Evolutionary conservation across 2,888 invertebrate genomes (phyloP).

Genomic region (Oscheius myriophilus): DNA sequence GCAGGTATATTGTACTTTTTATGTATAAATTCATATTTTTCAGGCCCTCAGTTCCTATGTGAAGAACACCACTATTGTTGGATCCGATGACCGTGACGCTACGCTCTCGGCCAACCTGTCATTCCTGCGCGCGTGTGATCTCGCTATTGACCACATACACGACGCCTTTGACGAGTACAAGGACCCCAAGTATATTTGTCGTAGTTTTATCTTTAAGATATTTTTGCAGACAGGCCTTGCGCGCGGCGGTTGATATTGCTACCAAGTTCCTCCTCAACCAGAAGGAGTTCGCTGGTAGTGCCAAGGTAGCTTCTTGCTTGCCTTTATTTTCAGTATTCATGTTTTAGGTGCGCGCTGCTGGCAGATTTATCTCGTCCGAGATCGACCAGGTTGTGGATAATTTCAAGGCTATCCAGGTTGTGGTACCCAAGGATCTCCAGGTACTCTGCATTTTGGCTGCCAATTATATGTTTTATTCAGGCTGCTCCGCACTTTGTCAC

Average conservation of each 20-base stretch:
- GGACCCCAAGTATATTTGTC: not conserved
- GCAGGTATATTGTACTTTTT: too few relatives aligned
- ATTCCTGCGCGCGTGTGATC: slow-evolving; percentile 1
- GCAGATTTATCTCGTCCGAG: too few relatives aligned
- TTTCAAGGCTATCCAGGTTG: not conserved
- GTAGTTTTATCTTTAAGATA: too few relatives aligned
- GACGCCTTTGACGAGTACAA: slow-evolving; percentile 22
- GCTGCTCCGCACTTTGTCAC: slow-evolving; percentile 1
- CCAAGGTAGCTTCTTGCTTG: slow-evolving; percentile 3
- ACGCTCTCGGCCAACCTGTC: slow-evolving; percentile 3
- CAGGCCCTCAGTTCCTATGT: slow-evolving; percentile 15
- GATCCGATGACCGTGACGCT: not conserved
- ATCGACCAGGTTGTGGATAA: slow-evolving; percentile 12
- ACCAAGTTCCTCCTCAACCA: slow-evolving; percentile 12
- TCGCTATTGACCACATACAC: slow-evolving; percentile 10
- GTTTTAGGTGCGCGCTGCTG: too few relatives aligned
- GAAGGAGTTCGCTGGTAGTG: not conserved
- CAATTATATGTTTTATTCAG: too few relatives aligned
- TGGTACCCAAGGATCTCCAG: not conserved
- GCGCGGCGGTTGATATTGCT: slow-evolving; percentile 11
- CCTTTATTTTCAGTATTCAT: not conserved
- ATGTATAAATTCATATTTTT: too few relatives aligned
- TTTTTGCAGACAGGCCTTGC: not conserved
- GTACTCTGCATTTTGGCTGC: too few relatives aligned
- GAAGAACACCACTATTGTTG: slow-evolving; percentile 15